A percentile compares a stretch with the other conserved stretches of the same genome.
These are phyloP conservation scores for Hyperoplus lanceolatus DNA, from an alignment of 2,797 vertebrate genomes.

Conservation along the genomic window DNA sequence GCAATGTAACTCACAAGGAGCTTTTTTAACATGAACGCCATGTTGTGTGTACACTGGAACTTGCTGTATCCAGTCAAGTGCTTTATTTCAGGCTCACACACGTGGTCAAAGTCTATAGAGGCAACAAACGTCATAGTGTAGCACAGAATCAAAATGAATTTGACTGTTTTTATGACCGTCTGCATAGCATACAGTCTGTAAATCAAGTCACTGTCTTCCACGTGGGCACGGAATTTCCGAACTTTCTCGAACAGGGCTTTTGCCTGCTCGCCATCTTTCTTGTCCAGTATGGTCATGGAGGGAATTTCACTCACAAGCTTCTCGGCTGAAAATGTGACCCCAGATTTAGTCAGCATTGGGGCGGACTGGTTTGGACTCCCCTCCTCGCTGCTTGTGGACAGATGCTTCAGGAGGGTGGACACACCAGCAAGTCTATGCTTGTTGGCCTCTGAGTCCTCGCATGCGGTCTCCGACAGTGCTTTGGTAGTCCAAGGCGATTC, in stretches of 20 bases:
- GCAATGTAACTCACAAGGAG: constrained; percentile 97
- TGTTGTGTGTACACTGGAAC: constrained; percentile 97
- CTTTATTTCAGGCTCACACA: constrained; percentile 93
- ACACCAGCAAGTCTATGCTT: constrained; percentile 94
- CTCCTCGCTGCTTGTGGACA: constrained; percentile 97
- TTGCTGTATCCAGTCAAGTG: constrained; percentile 94
- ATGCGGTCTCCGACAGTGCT: constrained; percentile 96
- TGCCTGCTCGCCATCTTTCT: constrained; percentile 98
- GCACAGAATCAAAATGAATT: constrained; percentile 97
- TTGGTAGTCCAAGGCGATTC: constrained; percentile 99
- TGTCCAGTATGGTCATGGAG: constrained; percentile 97
- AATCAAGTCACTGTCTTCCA: constrained; percentile 98
- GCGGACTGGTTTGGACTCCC: constrained; percentile 95
- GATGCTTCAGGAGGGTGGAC: constrained; percentile 92
- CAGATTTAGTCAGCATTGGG: constrained; percentile 92
- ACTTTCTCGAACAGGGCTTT: constrained; percentile 99
- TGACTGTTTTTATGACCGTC: constrained; percentile 97
- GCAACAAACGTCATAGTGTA: constrained; percentile 97
- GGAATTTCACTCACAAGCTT: constrained; percentile 95
- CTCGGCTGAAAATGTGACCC: constrained; percentile 94
- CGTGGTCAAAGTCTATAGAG: constrained; percentile 94
- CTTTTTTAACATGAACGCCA: constrained; percentile 98
- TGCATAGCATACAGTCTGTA: constrained; percentile 97
- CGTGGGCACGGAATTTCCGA: constrained; percentile 95
- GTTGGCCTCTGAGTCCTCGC: constrained; percentile 98